Base-by-base conservation (phyloP, 1,140 invertebrate species). In the Tetramorium parvispinum region DNA sequence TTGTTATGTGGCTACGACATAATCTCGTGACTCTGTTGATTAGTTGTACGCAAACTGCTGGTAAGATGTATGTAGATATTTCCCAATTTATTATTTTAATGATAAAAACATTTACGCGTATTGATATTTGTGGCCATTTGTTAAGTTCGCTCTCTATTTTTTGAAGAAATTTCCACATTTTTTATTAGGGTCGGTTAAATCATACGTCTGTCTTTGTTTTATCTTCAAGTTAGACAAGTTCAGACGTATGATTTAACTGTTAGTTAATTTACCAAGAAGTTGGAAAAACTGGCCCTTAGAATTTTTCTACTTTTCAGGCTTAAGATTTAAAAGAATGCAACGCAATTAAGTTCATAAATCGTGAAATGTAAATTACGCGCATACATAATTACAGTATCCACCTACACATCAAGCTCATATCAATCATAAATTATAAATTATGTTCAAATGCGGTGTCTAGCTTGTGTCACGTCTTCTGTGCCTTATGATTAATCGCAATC, bases 341-440 rank as follows among this genome's bases (percentile, higher is more conserved):
- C 6, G 10, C 27, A 37, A 75, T 57, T 37, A 57, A 21, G 3
- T 37, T 55, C 10, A 0, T 53, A 21, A 8, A 73, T 24, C 2
- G 16, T n/a, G 24, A 18, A 71, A n/a, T 32, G 13, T 46, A 16
- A 71, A 49, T 75, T 55, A 57, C 6, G 16, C 51, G 32, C 32
- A 21, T 40, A n/a, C n/a, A 40, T 66, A 66, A 75, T 59, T 73
- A 53, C 3, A 53, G 43, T 43, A 43, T 21, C 32, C 5, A 37
- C 2, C 18, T 73, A 55, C 53, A 73, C 18, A 13, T 37, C 32
- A 32, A 32, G 32, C 32, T 32, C n/a, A n/a, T n/a, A n/a, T n/a
- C n/a, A 40, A 73, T 24, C n/a, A 43, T 57, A 55, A 75, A 75
- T 77, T 61, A 63, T 16, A 75, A 46, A 46, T 68, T 16, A 27